Evolutionary conservation across 2,888 invertebrate species (phyloP), one percentile per base, ranked within the genome.

Genomic region (Parthenolecanium corni): DNA sequence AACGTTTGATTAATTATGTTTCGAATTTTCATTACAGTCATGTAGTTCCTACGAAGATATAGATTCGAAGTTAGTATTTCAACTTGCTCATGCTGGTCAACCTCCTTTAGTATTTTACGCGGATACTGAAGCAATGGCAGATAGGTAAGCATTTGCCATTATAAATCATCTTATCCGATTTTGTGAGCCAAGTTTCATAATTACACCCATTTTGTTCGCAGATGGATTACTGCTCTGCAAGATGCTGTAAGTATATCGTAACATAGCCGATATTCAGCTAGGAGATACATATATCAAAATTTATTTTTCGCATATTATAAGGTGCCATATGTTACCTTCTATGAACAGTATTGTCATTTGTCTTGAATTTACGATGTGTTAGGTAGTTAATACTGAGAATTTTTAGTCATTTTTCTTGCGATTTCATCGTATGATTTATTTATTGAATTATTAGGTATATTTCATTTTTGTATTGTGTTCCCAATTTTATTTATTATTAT

Each of bases 11-110:
- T n/a, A n/a, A n/a, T n/a, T n/a, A n/a, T n/a, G n/a, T n/a, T 23
- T 9, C 21, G 18, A 18, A 18, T 49, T 20, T 23, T 14, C 20
- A 21, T 5, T 20, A 20, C 14, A 63, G 63, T 46, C 31, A 20
- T 46, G 68, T 64, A 64, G 65, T 64, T 66, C 66, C 66, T 64
- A 76, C 72, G 76, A 77, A 66, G 74, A 74, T 36, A 71, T 74
- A 24, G 75, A 76, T 61, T 71, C 73, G 1, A 72, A 71, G 61
- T 70, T 76, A 52, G 70, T 77, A 66, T 78, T 79, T 68, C 74
- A 76, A 68, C 70, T 79, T 25, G 73, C 72, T 1, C 78, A 79
- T 69, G 66, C 66, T 36, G 76, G 76, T 64, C 76, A 75, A 64
- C 70, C 70, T 20, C 75, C 76, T 6, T 69, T 77, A 16, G 70